These are phyloP conservation scores for Philopotamus ludificatus DNA, from an alignment of 1,140 invertebrate species.

Conservation along the genomic window DNA sequence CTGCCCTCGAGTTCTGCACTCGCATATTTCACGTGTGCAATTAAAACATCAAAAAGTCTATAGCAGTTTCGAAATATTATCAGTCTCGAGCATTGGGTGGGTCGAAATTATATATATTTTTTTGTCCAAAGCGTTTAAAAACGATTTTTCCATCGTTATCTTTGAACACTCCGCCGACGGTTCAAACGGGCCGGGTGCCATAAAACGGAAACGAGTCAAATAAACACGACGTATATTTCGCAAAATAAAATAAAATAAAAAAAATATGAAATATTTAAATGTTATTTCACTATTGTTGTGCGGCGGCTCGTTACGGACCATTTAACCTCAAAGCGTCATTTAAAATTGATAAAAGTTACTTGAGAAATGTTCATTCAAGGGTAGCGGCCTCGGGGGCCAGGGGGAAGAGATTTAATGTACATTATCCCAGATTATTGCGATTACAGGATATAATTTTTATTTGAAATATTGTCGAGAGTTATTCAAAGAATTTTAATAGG, in stretches of 20 bases:
- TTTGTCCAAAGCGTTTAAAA: neutral
- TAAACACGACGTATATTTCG: constrained; percentile 11
- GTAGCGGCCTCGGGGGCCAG: neutral
- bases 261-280: constrained; percentile 4
- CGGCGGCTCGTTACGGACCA: neutral
- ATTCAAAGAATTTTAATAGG: no score
- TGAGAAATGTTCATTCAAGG: neutral
- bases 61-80: neutral
- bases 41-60: neutral
- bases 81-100: neutral
- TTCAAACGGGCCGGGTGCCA: neutral
- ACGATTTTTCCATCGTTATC: neutral
- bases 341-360: constrained; percentile 14
- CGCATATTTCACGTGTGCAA: neutral
- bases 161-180: neutral
- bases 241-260: no score
- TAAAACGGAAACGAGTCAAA: neutral
- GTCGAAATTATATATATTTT: neutral
- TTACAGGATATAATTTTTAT: no score
- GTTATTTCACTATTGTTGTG: constrained; percentile 3
- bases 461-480: no score
- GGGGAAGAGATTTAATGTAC: neutral
- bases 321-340: constrained; percentile 21
- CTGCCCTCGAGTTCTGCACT: no score
- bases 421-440: no score